These are phyloP conservation scores for Trichomalopsis sarcophagae DNA, from an alignment of 1,140 invertebrate genomes.

Conservation along the genomic window DNA sequence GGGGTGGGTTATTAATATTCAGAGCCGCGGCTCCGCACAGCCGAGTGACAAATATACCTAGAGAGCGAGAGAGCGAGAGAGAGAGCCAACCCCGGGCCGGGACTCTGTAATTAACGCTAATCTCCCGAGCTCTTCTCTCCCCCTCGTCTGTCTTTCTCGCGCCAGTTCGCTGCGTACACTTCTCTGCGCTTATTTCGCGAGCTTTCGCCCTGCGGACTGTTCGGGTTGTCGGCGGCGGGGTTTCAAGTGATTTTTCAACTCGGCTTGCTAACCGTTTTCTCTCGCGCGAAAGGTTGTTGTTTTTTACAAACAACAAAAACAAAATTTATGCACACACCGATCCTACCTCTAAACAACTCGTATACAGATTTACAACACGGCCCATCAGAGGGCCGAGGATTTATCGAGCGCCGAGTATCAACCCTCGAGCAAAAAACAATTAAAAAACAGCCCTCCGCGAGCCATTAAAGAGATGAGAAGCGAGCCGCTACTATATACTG, in stretches of 20 bases:
- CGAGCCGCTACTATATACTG: background rate
- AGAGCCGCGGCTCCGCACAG: slow-evolving; percentile 61
- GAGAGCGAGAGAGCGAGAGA: slow-evolving; percentile 51
- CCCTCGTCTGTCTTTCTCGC: background rate
- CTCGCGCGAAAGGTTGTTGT: too few species aligned
- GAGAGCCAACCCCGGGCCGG: slow-evolving; percentile 50
- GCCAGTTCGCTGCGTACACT: background rate
- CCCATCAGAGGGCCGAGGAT: background rate
- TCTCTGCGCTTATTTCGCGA: background rate
- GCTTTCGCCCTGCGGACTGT: background rate
- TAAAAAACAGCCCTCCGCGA: background rate
- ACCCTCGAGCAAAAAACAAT: background rate
- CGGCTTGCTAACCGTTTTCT: background rate
- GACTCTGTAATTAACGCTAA: slow-evolving; percentile 75
- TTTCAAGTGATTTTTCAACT: background rate
- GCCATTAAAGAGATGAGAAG: slow-evolving; percentile 29
- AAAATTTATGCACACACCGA: too few species aligned
- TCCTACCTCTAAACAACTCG: too few species aligned
- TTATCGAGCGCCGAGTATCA: background rate
- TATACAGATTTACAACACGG: background rate
- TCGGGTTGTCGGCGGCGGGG: background rate
- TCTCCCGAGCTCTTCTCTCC: slow-evolving; percentile 57
- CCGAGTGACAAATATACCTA: slow-evolving; percentile 73
- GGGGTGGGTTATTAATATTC: slow-evolving; percentile 73
- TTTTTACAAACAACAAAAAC: too few species aligned